Conservation (phyloP, 2,888 invertebrate genomes). For the Lasioglossum malachurum region DNA sequence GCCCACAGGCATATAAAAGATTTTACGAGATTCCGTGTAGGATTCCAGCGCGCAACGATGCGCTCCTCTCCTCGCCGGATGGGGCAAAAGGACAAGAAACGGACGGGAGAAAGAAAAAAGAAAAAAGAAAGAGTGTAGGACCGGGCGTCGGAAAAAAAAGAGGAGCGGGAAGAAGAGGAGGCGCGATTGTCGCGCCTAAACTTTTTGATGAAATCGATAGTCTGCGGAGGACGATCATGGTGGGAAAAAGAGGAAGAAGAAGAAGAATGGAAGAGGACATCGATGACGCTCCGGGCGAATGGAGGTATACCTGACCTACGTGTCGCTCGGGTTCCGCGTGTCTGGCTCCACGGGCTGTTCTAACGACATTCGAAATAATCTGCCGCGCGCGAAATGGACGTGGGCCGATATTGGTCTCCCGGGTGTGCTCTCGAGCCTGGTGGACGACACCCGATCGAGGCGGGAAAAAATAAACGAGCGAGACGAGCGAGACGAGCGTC, state of each 20-base stretch:
- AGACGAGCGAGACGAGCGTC: slow-evolving; percentile 17
- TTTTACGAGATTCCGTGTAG: slow-evolving; percentile 55
- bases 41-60: background rate
- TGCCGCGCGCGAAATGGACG: slow-evolving; percentile 68
- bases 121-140: background rate
- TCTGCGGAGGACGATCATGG: slow-evolving; percentile 21
- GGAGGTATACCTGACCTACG: slow-evolving; percentile 54
- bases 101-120: background rate
- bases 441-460: slow-evolving; percentile 57
- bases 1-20: slow-evolving; percentile 47
- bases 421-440: slow-evolving; percentile 61
- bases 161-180: background rate
- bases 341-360: slow-evolving; percentile 46
- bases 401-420: slow-evolving; percentile 68
- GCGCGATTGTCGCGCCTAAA: slow-evolving; percentile 36
- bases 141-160: background rate
- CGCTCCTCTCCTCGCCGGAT: background rate
- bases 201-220: slow-evolving; percentile 63
- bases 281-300: slow-evolving; percentile 26
- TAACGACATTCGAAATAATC: slow-evolving; percentile 72
- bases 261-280: slow-evolving; percentile 13
- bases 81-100: background rate
- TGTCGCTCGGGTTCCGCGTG: slow-evolving; percentile 48
- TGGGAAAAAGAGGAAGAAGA: background rate
- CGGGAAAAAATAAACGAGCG: slow-evolving; percentile 1